Base-by-base conservation (phyloP, 2,888 invertebrate genomes). In the Erpobdella octoculata region DNA sequence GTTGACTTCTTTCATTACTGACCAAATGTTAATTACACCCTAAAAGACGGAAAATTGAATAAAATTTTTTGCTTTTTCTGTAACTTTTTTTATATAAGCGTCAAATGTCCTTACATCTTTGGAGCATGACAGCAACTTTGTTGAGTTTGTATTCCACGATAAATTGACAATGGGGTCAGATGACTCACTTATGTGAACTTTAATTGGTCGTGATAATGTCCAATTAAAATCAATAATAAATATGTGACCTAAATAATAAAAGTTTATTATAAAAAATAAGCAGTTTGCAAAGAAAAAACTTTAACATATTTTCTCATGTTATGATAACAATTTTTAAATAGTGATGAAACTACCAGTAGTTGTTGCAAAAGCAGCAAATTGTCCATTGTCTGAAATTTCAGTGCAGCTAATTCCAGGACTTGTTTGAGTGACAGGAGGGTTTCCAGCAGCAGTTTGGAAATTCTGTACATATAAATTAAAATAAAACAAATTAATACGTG, bases 151-250 rank as follows among this genome's bases (percentile, higher is more conserved):
- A 2, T 21, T 59, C 59, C 59, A 59, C 18, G 59, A 59, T 59
- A 59, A 28, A 28, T 31, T 25, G 8, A 59, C 28, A 5, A 59
- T 31, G n/a, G 18, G n/a, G 25, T 59, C 59, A 3, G 15, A 15
- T 59, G 59, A 59, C 59, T 25, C 25, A 59, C 59, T 59, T 21
- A 59, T 28, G 31, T 59, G 59, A 28, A 59, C 59, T 25, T 2
- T 59, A 28, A 25, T 59, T 59, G 28, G 59, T 21, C 59, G 59
- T 3, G 59, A 31, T 15, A 28, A 28, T 21, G 28, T 59, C 59
- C 59, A 59, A 59, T 59, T 59, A 6, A 59, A 59, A 59, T 59
- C 59, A 15, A 59, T 21, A 15, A 59, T 31, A 25, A n/a, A 59
- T 21, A 59, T 31, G 59, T 59, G 59, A 31, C 59, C 59, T 59